Evolutionary conservation across 2,888 invertebrate species (phyloP).

Genomic region (Podotricha telesiphe): DNA sequence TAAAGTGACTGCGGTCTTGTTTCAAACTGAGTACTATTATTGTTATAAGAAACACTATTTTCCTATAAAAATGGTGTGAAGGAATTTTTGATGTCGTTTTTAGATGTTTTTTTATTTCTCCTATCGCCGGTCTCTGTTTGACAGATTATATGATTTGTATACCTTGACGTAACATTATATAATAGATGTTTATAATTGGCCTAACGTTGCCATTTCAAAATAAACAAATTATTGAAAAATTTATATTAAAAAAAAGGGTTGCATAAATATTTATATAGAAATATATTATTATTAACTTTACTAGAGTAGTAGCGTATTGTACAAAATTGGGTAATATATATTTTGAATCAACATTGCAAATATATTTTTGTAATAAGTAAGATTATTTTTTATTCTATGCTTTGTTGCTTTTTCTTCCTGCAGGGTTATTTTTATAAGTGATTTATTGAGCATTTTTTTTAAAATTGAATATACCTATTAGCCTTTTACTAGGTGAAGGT

Average conservation of each 20-base stretch:
- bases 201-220: background rate
- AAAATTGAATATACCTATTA: too few species aligned
- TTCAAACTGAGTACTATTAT: background rate
- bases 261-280: background rate
- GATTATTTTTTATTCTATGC: background rate
- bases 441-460: background rate
- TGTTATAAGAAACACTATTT: background rate
- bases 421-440: constrained; percentile 14
- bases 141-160: constrained; percentile 5
- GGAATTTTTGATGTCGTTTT: constrained; percentile 1
- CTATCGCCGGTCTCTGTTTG: background rate
- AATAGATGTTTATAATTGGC: background rate
- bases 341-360: background rate
- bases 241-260: background rate
- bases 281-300: background rate
- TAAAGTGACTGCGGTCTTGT: background rate
- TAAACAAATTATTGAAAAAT: background rate
- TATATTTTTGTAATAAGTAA: too few species aligned
- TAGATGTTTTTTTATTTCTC: background rate
- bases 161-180: background rate
- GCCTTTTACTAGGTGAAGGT: too few species aligned
- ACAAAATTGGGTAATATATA: constrained; percentile 2
- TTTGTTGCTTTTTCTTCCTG: background rate
- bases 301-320: background rate
- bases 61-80: constrained; percentile 1